Percentiles rank a stretch among this genome's conserved stretches.
These are phyloP conservation scores for Danaus chrysippus DNA, from an alignment of 2,888 invertebrate genomes.

Conservation along the genomic window DNA sequence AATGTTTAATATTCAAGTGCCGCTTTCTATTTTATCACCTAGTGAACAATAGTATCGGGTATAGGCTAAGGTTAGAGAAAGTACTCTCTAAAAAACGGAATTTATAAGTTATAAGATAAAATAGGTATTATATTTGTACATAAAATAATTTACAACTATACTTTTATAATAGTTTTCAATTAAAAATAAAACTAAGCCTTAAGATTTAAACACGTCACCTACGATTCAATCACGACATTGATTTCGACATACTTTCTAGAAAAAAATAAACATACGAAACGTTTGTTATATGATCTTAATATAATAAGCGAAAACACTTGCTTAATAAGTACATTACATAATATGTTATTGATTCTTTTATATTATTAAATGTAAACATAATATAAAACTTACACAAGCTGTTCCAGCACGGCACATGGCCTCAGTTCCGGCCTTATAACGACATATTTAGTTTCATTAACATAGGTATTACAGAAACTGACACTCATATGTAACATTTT, in stretches of 20 bases:
- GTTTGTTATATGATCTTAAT: too few relatives aligned
- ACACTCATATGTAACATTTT: too few relatives aligned
- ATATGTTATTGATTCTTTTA: too few relatives aligned
- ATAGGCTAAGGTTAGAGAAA: not conserved
- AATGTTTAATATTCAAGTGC: not conserved
- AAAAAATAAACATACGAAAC: too few relatives aligned
- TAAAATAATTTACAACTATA: not conserved
- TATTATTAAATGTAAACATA: too few relatives aligned
- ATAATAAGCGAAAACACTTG: too few relatives aligned
- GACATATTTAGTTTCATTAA: too few relatives aligned
- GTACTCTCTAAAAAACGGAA: not conserved
- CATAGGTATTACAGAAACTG: too few relatives aligned
- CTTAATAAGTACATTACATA: too few relatives aligned
- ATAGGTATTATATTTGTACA: not conserved
- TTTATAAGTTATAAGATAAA: not conserved
- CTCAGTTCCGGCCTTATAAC: not conserved
- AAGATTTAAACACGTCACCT: too few relatives aligned
- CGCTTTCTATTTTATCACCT: constrained; percentile 4
- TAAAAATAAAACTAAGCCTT: not conserved
- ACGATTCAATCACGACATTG: too few relatives aligned
- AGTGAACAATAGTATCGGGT: not conserved
- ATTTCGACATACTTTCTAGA: too few relatives aligned
- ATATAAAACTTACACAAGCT: not conserved
- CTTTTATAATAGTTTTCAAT: not conserved
- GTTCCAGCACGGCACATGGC: not conserved